Evolutionary conservation across 2,888 invertebrate genomes (phyloP), one percentile per base, ranked within the genome.

Genomic region (Dolomedes plantarius): DNA sequence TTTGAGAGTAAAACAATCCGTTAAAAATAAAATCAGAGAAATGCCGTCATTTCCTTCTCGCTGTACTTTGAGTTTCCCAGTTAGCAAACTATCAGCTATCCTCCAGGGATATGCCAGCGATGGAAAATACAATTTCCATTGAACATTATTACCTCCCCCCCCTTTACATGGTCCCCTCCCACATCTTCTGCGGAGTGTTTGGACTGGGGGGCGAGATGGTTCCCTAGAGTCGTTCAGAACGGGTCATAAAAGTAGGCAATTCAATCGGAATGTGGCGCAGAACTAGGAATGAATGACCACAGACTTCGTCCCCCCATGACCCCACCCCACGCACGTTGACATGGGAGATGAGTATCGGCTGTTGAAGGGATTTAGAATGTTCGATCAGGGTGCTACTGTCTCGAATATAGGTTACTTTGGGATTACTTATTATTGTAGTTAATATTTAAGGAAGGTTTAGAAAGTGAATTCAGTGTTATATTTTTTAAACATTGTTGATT

Each of bases 221-320:
- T 56, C 31, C 64, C 19, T 71, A 19, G 32, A 67, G 72, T 77
- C 83, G 71, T 72, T 72, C 11, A 46, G 83, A 83, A 69, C 76
- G 71, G 27, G 72, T 77, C 83, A 76, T 83, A 83, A 83, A 83
- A 77, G 76, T 23, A 29, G 56, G 83, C 32, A 75, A 83, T 83
- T 83, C 83, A 83, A 83, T 83, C 83, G 71, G 76, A 83, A 83
- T 83, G 76, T 46, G 16, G 46, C 46, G 13, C 46, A 9, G 46
- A 11, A 46, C 9, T 11, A 46, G 46, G 16, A 46, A 46, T 46
- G 46, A 46, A 46, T 46, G 46, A 46, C 46, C 46, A 46, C 46
- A 46, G 36, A 16, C 16, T n/a, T 46, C 16, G 46, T 36, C 36
- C 36, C n/a, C n/a, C n/a, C n/a, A n/a, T n/a, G n/a, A n/a, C n/a